Evolutionary conservation across 2,797 vertebrate genomes (phyloP).

Genomic region (Phrynocephalus vlangalii): DNA sequence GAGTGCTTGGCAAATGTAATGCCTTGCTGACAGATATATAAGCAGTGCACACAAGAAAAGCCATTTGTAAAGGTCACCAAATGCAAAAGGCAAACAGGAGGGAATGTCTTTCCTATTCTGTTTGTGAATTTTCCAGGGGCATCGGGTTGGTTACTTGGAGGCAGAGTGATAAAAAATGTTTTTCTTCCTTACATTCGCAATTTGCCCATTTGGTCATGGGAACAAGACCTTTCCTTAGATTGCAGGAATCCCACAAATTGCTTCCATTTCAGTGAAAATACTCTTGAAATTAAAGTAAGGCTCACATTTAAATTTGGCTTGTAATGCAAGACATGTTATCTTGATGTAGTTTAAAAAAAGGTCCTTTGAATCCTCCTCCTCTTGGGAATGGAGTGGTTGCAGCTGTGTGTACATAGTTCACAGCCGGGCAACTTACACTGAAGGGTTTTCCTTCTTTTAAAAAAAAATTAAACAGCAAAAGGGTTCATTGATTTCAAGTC

Average conservation of each 20-base stretch:
- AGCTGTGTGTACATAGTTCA: conserved; percentile 4
- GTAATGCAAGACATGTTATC: conserved; percentile 11
- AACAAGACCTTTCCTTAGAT: background rate
- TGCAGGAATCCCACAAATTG: background rate
- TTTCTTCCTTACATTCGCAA: background rate
- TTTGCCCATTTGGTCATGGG: background rate
- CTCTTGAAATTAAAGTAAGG: background rate
- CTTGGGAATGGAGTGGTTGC: background rate
- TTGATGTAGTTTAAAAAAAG: background rate
- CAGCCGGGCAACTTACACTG: background rate
- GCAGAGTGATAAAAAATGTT: background rate
- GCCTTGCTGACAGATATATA: background rate
- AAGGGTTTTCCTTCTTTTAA: background rate
- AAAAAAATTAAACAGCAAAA: conserved; percentile 17
- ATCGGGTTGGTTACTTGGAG: background rate
- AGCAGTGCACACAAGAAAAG: background rate
- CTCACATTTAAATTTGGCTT: conserved; percentile 31
- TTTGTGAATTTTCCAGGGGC: background rate
- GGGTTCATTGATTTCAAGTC: conserved; percentile 21
- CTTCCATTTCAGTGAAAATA: conserved; percentile 1
- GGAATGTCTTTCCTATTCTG: background rate
- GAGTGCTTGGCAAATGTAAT: background rate
- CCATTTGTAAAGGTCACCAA: background rate
- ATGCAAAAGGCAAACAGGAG: background rate
- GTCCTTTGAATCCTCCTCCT: conserved; percentile 1